phyloP scores from a whole-genome alignment of 2,113 vertebrate species.

The Neodon shergylaensis region DNA sequence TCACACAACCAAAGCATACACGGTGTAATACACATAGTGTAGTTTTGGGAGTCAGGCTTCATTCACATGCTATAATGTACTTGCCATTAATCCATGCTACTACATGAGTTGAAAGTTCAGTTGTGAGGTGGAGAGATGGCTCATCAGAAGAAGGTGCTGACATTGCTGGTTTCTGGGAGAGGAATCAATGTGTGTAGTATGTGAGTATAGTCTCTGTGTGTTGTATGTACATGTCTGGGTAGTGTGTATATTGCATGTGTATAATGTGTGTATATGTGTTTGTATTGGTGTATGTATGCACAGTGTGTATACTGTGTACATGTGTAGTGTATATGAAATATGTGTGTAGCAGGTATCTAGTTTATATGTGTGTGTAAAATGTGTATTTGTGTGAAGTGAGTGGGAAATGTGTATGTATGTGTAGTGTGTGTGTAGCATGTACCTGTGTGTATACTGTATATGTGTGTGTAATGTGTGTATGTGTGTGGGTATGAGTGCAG shows the following conservation, averaged over 20 bases:
- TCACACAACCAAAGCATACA: neutral
- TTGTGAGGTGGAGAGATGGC: neutral
- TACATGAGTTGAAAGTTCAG: neutral
- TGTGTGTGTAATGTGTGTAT: neutral
- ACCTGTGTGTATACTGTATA: too few relatives aligned
- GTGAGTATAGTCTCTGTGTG: neutral
- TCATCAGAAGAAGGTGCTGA: neutral
- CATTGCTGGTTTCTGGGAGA: neutral
- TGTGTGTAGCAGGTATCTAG: neutral
- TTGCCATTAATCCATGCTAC: neutral
- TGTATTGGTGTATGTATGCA: neutral
- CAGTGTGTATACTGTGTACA: too few relatives aligned
- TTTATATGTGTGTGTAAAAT: neutral
- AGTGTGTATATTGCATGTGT: neutral
- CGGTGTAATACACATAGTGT: too few relatives aligned
- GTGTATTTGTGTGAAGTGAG: neutral
- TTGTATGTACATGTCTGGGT: neutral
- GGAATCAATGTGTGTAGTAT: neutral
- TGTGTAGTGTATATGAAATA: neutral
- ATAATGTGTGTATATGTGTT: neutral
- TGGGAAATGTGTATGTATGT: neutral
- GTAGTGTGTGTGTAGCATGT: neutral
- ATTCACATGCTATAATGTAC: neutral
- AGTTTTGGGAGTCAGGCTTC: neutral
- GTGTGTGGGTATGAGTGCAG: fast-evolving